Percentiles rank a stretch among this genome's conserved stretches.
Conservation (phyloP, 1,140 invertebrate species). For the Radopholus similis region DNA sequence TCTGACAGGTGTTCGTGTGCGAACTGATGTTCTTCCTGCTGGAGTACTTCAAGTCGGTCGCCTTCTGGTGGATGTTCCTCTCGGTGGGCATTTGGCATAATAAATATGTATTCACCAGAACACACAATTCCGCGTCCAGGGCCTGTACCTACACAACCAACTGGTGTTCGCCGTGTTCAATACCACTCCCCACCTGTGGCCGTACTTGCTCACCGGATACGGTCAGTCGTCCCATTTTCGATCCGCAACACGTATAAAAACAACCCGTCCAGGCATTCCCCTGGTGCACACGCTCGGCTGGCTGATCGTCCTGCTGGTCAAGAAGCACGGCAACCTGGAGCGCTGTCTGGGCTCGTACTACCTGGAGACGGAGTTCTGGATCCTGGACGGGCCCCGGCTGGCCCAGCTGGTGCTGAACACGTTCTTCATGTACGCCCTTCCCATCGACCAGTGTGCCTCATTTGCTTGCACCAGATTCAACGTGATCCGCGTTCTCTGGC, state of each 20-base stretch:
- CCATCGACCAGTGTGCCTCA: neutral
- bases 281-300: conserved; percentile 53
- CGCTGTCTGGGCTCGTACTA: conserved; percentile 57
- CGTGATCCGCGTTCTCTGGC: conserved; percentile 57
- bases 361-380: conserved; percentile 59
- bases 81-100: conserved; percentile 64
- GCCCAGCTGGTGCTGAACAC: conserved; percentile 52
- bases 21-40: conserved; percentile 74
- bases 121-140: neutral
- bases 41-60: conserved; percentile 80
- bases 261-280: conserved; percentile 41
- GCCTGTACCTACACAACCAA: conserved; percentile 65
- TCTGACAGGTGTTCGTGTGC: conserved; percentile 74
- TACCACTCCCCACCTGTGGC: conserved; percentile 70
- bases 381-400: conserved; percentile 57
- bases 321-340: conserved; percentile 56
- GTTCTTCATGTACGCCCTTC: conserved; percentile 52
- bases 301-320: conserved; percentile 49
- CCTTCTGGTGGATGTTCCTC: conserved; percentile 92
- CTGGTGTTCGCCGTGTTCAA: conserved; percentile 75
- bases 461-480: conserved; percentile 24
- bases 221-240: conserved; percentile 61
- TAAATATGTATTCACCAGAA: neutral
- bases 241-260: neutral
- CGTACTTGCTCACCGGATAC: conserved; percentile 77